These are phyloP conservation scores for Nephrotoma appendiculata DNA, from an alignment of 2,888 invertebrate genomes.

Conservation along the genomic window DNA sequence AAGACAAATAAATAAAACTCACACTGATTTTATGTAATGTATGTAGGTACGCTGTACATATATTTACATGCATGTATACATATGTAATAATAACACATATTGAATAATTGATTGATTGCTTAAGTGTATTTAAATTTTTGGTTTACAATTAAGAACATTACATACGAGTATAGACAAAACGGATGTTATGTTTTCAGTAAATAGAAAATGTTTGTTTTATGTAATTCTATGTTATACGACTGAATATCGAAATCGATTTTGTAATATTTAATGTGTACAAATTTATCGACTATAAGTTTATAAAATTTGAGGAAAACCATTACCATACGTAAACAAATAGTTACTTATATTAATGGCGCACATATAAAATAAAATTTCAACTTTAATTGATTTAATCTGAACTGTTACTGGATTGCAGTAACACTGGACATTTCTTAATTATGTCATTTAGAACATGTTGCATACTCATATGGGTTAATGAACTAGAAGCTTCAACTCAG, in stretches of 20 bases:
- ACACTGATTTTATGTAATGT: background rate
- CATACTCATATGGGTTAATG: background rate
- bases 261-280: background rate
- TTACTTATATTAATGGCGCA: background rate
- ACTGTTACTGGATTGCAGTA: background rate
- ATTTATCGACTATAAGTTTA: background rate
- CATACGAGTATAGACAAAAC: background rate
- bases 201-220: background rate
- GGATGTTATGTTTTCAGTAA: background rate
- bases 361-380: background rate
- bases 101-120: background rate
- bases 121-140: background rate
- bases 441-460: background rate
- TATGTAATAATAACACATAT: background rate
- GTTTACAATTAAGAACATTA: background rate
- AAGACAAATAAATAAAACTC: background rate
- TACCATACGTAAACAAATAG: background rate
- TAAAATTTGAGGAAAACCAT: background rate
- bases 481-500: too few relatives aligned
- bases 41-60: background rate
- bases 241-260: background rate
- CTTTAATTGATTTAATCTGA: background rate
- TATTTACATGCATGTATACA: too few relatives aligned
- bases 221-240: background rate
- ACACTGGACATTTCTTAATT: background rate